Evolutionary conservation across 1,140 invertebrate genomes (phyloP), one percentile per base, ranked within the genome.

Genomic region (Anthonomus grandis): DNA sequence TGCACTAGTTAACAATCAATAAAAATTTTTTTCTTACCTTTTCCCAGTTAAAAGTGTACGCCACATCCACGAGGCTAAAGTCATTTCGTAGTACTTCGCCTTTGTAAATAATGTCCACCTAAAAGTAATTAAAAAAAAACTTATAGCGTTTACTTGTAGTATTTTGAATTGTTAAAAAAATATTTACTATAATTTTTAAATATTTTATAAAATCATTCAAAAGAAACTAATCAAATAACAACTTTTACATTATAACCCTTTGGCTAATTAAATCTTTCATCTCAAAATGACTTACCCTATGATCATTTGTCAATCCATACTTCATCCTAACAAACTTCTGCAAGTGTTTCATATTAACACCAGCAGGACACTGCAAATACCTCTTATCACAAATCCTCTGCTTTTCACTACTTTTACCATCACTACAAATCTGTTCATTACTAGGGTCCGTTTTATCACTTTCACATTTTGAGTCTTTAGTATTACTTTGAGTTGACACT

Each of bases 41-140:
- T 72, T 83, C 84, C 87, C 87, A 91, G 12, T 85, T 82, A 69
- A 87, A 90, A 31, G 87, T 89, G 66, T 89, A 90, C 1, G 87
- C 87, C 1, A 90, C 81, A 61, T 91, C 89, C 81, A 91, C 85
- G 9, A 91, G 73, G 0, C 85, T 89, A 65, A 84, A 85, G 42
- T 85, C 77, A 61, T 86, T 82, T 1, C 79, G 79, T n/a, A 91
- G 70, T 3, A 81, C 79, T 59, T 87, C 86, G n/a, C 83, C 79
- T 59, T 76, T 76, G 62, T 86, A 81, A 21, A 84, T 80, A 24
- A 86, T 79, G 52, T 86, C 85, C 25, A 86, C 83, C 75, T 76
- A 51, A 22, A 68, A 59, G 45, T 15, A 31, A 38, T 4, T 23
- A 23, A 21, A n/a, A n/a, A n/a, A n/a, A n/a, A n/a, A n/a, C n/a